A percentile compares a stretch with the other conserved stretches of the same genome.
These are phyloP conservation scores for Crocidura indochinensis DNA, from an alignment of 2,797 vertebrate genomes.

Conservation along the genomic window DNA sequence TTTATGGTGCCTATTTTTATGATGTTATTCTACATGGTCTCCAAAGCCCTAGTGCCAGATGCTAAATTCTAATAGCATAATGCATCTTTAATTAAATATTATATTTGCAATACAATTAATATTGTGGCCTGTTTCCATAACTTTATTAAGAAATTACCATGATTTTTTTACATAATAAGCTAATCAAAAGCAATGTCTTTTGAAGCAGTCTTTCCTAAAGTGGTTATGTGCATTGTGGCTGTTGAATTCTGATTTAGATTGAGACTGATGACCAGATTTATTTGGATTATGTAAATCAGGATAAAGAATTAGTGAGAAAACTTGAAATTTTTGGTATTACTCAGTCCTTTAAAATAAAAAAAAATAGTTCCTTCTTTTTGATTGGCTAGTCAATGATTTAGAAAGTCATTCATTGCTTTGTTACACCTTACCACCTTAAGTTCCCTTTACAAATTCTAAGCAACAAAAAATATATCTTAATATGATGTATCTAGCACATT, in stretches of 20 bases:
- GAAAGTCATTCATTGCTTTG: not conserved
- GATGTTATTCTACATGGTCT: conserved; percentile 53
- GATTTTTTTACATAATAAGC: conserved; percentile 78
- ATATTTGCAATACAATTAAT: conserved; percentile 84
- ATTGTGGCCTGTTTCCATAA: conserved; percentile 77
- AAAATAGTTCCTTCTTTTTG: conserved; percentile 27
- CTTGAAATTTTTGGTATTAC: conserved; percentile 11
- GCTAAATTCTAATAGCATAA: conserved; percentile 82
- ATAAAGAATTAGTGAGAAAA: conserved; percentile 33
- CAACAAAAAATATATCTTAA: conserved; percentile 11
- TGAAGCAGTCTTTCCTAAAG: conserved; percentile 76
- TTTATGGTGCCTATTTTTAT: conserved; percentile 58
- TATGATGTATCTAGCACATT: not conserved
- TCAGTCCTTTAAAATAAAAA: conserved; percentile 46
- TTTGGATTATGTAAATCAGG: conserved; percentile 4
- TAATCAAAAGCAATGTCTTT: conserved; percentile 83
- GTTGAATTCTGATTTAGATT: conserved; percentile 71
- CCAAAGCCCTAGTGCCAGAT: conserved; percentile 75
- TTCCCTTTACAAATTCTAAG: conserved; percentile 14
- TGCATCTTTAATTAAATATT: conserved; percentile 86
- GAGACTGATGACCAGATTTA: conserved; percentile 60
- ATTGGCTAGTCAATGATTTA: not conserved
- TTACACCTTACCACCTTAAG: not conserved
- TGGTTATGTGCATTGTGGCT: conserved; percentile 72
- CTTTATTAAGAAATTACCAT: conserved; percentile 81